phyloP scores from a whole-genome alignment of 2,113 vertebrate genomes.

The Papio anubis region DNA sequence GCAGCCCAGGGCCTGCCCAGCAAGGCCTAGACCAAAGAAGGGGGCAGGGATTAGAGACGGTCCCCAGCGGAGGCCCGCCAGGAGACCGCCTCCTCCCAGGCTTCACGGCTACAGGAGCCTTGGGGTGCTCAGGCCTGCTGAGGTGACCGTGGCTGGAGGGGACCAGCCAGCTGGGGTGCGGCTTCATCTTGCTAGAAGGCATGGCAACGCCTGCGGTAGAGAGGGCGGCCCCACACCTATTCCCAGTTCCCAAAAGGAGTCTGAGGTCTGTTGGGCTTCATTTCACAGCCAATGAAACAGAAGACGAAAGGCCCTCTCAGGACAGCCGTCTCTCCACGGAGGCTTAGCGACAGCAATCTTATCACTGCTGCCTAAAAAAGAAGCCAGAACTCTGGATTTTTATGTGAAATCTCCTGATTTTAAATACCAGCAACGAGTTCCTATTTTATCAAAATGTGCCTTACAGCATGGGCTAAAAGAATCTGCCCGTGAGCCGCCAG shows the following conservation, averaged over 20 bases:
- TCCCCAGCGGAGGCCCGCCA: accelerated
- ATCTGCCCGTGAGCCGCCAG: background rate
- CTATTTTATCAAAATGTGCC: background rate
- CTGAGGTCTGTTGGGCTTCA: background rate
- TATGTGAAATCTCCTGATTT: conserved; percentile 4
- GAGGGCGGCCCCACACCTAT: accelerated
- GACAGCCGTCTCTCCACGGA: background rate
- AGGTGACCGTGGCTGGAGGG: background rate
- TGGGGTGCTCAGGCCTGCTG: accelerated
- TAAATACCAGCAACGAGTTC: background rate
- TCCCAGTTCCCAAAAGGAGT: background rate
- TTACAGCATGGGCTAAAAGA: background rate
- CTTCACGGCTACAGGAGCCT: background rate
- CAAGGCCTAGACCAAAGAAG: background rate
- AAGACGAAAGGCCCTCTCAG: background rate
- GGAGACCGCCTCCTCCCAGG: background rate
- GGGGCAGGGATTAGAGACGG: background rate
- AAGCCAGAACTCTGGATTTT: conserved; percentile 24
- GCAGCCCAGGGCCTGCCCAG: background rate
- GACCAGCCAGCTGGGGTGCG: accelerated
- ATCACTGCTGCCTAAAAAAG: conserved; percentile 15
- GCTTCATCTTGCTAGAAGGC: background rate
- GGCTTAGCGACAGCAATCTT: background rate
- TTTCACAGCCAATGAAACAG: background rate
- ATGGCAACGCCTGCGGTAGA: no score